These are phyloP conservation scores for Clarias platycephalus DNA, from an alignment of 2,797 vertebrate species.

Conservation along the genomic window DNA sequence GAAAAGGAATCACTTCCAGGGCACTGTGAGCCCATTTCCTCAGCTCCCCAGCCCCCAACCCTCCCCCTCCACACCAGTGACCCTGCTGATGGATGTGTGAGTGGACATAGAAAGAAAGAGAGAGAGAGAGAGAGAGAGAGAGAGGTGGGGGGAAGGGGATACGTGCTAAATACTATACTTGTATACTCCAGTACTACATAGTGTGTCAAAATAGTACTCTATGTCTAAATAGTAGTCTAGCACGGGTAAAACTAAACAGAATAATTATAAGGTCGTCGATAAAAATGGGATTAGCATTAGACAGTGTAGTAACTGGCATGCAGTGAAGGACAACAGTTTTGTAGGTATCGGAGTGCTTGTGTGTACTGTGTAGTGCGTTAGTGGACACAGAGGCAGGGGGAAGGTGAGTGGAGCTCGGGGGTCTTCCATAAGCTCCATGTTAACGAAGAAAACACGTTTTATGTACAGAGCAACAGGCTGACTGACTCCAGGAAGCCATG, in stretches of 20 bases:
- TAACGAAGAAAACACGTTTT: slow-evolving; percentile 53
- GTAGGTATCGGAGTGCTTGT: not conserved
- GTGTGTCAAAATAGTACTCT: not conserved
- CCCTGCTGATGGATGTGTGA: slow-evolving; percentile 65
- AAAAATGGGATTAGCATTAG: too few species aligned
- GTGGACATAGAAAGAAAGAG: slow-evolving; percentile 43
- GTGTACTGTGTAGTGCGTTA: not conserved
- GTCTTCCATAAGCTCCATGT: slow-evolving; percentile 65
- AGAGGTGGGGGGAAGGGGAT: slow-evolving; percentile 6
- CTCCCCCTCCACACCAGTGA: slow-evolving; percentile 49
- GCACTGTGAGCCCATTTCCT: slow-evolving; percentile 77
- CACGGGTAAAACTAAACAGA: not conserved
- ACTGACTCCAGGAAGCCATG: slow-evolving; percentile 5
- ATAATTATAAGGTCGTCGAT: too few species aligned
- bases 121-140: slow-evolving; percentile 28
- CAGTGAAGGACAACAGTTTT: not conserved
- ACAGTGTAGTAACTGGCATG: not conserved
- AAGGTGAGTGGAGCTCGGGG: slow-evolving; percentile 43
- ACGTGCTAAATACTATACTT: slow-evolving; percentile 17
- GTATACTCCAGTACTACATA: not conserved
- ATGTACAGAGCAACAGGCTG: slow-evolving; percentile 26
- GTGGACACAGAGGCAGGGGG: not conserved
- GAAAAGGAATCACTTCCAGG: slow-evolving; percentile 79
- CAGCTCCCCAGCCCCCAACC: slow-evolving; percentile 60
- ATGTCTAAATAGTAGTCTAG: not conserved